These are phyloP conservation scores for Nannobrachium achirus DNA, from an alignment of 2,113 vertebrate species.

Conservation along the genomic window DNA sequence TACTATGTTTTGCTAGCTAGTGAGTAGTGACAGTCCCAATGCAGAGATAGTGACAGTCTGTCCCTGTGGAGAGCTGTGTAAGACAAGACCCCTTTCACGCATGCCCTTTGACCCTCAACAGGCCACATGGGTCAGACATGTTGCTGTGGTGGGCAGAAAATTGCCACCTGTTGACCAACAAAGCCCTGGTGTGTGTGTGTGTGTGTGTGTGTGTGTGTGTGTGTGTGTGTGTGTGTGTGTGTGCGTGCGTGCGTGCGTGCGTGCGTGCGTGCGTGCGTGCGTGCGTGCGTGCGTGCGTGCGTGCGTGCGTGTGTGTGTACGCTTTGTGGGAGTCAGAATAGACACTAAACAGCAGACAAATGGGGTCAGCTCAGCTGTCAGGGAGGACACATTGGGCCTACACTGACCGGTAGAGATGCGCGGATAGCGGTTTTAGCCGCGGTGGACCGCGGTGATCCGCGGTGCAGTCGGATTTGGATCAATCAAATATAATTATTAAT, in stretches of 20 bases:
- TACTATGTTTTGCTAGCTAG: too few relatives aligned
- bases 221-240: neutral
- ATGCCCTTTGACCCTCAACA: slow-evolving; percentile 27
- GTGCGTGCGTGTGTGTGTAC: neutral
- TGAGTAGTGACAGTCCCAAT: too few relatives aligned
- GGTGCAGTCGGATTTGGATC: too few relatives aligned
- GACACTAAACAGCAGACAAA: slow-evolving; percentile 34
- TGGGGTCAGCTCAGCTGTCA: slow-evolving; percentile 17
- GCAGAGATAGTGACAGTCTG: slow-evolving; percentile 6
- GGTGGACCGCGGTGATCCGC: too few relatives aligned
- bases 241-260: neutral
- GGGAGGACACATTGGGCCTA: neutral
- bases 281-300: neutral
- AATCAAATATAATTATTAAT: too few relatives aligned
- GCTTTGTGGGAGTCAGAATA: neutral
- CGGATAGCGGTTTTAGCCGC: too few relatives aligned
- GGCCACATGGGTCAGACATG: slow-evolving; percentile 36
- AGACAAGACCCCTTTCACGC: slow-evolving; percentile 34
- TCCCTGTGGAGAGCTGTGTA: slow-evolving; percentile 24
- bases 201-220: neutral
- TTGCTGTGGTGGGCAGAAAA: slow-evolving; percentile 55
- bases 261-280: neutral
- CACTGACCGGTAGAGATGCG: slow-evolving; percentile 16
- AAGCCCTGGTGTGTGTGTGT: slow-evolving; percentile 5
- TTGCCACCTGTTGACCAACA: slow-evolving; percentile 22